phyloP scores from a whole-genome alignment of 2,113 vertebrate genomes.

The Chlorocebus sabaeus region DNA sequence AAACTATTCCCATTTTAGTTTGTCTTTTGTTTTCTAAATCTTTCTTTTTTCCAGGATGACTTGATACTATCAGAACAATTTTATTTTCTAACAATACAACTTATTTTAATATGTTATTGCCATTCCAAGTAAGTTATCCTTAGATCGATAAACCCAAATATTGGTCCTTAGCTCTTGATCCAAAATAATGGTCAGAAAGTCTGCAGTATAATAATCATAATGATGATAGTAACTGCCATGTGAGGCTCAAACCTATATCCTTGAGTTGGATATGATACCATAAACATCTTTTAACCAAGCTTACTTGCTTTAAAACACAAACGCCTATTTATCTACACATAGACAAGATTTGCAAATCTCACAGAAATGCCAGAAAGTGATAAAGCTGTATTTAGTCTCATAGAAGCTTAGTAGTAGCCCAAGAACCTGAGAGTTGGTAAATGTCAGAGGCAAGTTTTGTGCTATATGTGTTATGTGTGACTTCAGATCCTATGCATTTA shows the following conservation, averaged over 20 bases:
- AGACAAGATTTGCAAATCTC: neutral
- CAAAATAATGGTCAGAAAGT: neutral
- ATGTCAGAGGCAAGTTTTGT: fast-evolving
- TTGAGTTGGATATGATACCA: neutral
- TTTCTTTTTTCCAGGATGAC: neutral
- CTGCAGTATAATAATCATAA: neutral
- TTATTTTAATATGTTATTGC: neutral
- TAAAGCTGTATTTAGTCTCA: neutral
- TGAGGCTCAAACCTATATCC: neutral
- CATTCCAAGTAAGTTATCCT: neutral
- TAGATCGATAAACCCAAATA: neutral
- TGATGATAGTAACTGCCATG: neutral
- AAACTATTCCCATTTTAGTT: neutral
- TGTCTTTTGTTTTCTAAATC: neutral
- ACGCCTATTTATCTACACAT: neutral
- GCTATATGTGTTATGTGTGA: neutral
- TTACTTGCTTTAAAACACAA: neutral
- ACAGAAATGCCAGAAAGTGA: neutral
- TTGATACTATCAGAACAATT: neutral
- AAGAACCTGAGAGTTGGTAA: neutral
- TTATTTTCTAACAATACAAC: neutral
- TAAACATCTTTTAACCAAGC: neutral
- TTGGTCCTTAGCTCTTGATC: neutral
- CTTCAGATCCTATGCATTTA: neutral
- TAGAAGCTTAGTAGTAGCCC: fast-evolving